These are phyloP conservation scores for Athene cunicularia DNA, from an alignment of 2,113 vertebrate species.

Conservation along the genomic window DNA sequence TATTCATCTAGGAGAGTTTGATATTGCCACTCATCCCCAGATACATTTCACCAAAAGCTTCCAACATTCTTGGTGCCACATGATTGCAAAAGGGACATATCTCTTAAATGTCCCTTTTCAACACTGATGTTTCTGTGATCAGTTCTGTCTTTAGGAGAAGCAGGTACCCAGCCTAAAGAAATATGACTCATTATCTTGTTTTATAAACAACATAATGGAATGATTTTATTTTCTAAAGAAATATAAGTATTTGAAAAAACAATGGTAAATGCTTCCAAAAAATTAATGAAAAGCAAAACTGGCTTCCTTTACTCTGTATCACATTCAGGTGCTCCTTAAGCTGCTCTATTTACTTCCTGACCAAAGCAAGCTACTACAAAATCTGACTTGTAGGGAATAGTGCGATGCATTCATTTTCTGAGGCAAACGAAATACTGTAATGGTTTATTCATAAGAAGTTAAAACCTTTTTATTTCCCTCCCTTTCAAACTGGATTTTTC, in stretches of 20 bases:
- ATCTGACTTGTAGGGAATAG: constrained; percentile 41
- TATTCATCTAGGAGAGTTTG: background rate
- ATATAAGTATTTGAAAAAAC: background rate
- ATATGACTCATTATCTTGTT: background rate
- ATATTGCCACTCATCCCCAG: background rate
- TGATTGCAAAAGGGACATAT: background rate
- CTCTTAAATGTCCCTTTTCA: background rate
- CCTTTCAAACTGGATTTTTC: constrained; percentile 63
- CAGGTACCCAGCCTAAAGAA: background rate
- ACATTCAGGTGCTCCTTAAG: constrained; percentile 17
- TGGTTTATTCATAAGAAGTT: constrained; percentile 72
- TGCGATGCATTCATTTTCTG: constrained; percentile 28
- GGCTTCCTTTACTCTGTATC: background rate
- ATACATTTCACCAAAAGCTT: background rate
- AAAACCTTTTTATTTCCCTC: constrained; percentile 34
- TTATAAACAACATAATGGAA: background rate
- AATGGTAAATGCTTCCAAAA: background rate
- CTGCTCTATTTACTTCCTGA: constrained; percentile 48
- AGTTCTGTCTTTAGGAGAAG: background rate
- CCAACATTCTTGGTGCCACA: background rate
- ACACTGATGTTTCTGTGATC: fast-evolving
- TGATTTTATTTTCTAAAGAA: background rate
- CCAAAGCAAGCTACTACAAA: constrained; percentile 27
- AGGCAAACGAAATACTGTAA: constrained; percentile 61
- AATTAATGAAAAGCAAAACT: background rate